Evolutionary conservation across 2,113 vertebrate genomes (phyloP), one percentile per base, ranked within the genome.

Genomic region (Phylloscopus trochiloides): DNA sequence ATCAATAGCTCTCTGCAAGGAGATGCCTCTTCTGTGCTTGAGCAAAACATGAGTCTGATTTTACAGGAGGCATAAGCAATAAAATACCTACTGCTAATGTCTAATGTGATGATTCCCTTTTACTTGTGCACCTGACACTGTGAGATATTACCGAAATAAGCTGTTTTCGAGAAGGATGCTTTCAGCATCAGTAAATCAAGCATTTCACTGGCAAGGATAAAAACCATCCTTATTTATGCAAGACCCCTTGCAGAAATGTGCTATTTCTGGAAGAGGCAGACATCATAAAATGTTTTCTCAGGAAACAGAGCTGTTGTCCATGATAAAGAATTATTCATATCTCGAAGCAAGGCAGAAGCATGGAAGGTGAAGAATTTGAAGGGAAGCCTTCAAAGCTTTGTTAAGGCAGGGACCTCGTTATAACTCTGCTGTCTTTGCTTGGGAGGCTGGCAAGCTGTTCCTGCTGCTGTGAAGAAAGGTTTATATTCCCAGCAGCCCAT

Each of bases 121-220:
- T 86, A 94, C 92, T 92, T 92, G 68, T 95, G 73, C 85, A 92
- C 86, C 92, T 94, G 94, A 71, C 95, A 97, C 68, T 42, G 52
- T 95, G 93, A 95, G 94, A 96, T 97, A 96, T 88, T 86, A 96
- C 79, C 68, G 88, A 93, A 96, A 96, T 88, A 86, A 91, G 55
- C 59, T 77, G 22, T 84, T 96, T 93, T 84, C 65, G 86, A 81
- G 86, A 57, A 58, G 47, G 71, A 73, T 88, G 93, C 58, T 82
- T 86, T 89, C 71, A 77, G 82, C 79, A 81, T 84, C 83, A 62
- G 54, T 90, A 95, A 90, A 94, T 86, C 85, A 90, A 90, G 78
- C 63, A 61, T 83, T 90, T 79, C 59, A 36, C 38, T 40, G 67
- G 71, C 71, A 63, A 88, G 57, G 48, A 61, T 65, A 65, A 88